These are phyloP conservation scores for Takifugu rubripes DNA, from an alignment of 2,797 vertebrate genomes.

Conservation along the genomic window DNA sequence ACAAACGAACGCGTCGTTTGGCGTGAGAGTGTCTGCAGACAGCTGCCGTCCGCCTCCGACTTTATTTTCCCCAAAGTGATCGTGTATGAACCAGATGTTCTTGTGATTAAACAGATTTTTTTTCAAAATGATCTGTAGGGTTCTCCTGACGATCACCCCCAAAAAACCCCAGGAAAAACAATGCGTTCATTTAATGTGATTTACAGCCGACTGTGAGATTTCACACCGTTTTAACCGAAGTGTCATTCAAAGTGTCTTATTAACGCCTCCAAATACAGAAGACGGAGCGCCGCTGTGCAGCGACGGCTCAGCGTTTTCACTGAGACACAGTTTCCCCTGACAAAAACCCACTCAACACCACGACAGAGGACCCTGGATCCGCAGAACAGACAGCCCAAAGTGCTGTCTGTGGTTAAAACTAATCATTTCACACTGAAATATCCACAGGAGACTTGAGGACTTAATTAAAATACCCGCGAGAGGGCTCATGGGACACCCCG, in stretches of 20 bases:
- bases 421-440: constrained; percentile 28
- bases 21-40: constrained; percentile 34
- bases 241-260: background rate
- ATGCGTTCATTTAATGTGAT: constrained; percentile 11
- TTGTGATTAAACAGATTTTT: constrained; percentile 24
- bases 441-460: constrained; percentile 12
- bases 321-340: too few species aligned
- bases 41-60: constrained; percentile 30
- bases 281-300: background rate
- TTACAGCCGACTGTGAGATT: constrained; percentile 1
- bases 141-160: background rate
- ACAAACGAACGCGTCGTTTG: constrained; percentile 31
- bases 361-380: too few species aligned
- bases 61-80: constrained; percentile 8
- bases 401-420: constrained; percentile 32
- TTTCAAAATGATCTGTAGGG: constrained; percentile 27
- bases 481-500: too few species aligned
- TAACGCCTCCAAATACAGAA: constrained; percentile 6
- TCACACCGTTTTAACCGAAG: constrained; percentile 4
- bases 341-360: background rate
- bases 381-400: constrained; percentile 18
- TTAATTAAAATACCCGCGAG: too few species aligned
- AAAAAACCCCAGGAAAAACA: too few species aligned
- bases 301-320: background rate
- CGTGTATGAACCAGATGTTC: constrained; percentile 7